Base-by-base conservation (phyloP, 2,888 invertebrate genomes). In the Polyommatus icarus region DNA sequence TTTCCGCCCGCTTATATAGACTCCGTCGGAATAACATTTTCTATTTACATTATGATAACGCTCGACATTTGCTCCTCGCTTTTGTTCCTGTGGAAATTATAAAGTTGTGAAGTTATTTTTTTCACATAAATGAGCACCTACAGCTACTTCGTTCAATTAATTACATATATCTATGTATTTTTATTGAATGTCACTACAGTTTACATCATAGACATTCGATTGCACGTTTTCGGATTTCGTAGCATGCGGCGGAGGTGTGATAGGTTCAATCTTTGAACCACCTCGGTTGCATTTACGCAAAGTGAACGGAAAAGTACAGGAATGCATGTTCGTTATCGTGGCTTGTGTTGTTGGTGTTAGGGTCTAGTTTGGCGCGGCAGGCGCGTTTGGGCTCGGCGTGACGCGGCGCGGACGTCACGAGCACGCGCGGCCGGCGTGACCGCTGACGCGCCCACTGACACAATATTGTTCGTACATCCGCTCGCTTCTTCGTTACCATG, bases 341-440 rank as follows among this genome's bases (percentile, higher is more conserved):
- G 78, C 82, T 82, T 85, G 83, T 81, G 78, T 46, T 76, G 77
- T 46, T 20, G 6, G 78, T 20, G 46, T 79, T 84, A 85, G 79
- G 81, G 84, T 82, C 71, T 81, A 77, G 77, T 81, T 77, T 86
- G 40, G 84, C 78, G 79, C 78, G 76, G 57, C 24, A 20, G 79
- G 81, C 81, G 24, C 57, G 76, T 81, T 80, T 85, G 85, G 87
- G 87, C 71, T 85, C 85, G 84, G 85, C 84, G 82, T 92, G 92
- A 92, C 92, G 92, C 84, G 85, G 57, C 83, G 46, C 90, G 90
- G 6, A 91, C 92, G 92, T 91, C 89, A 89, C 61, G 76, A 79
- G 79, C 91, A 92, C 89, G 91, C 89, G 59, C 78, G 76, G 81
- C 76, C 79, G 79, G 89, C 91, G 88, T 91, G 91, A 78, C 83